Conservation (phyloP, 2,888 invertebrate species). For the Biston betularia region DNA sequence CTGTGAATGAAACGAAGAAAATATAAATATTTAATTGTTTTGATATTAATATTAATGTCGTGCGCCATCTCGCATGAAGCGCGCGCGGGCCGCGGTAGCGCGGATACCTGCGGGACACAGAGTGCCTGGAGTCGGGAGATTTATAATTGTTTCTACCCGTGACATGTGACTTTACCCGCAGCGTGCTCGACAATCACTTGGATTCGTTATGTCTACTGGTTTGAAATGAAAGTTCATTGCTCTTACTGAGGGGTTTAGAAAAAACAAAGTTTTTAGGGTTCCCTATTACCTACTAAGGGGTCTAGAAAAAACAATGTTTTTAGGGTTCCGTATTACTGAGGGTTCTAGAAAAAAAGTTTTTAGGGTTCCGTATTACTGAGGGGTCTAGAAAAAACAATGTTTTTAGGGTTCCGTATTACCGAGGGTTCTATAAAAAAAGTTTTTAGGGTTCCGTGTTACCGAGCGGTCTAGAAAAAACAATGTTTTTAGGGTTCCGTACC, state of each 20-base stretch:
- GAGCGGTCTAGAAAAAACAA: too few relatives aligned
- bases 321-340: too few relatives aligned
- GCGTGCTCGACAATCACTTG: background rate
- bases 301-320: too few relatives aligned
- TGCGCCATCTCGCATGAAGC: conserved; percentile 72
- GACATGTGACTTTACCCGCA: background rate
- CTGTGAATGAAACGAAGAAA: conserved; percentile 62
- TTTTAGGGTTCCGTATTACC: too few relatives aligned
- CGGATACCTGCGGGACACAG: conserved; percentile 71
- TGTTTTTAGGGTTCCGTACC: too few relatives aligned
- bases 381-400: too few relatives aligned
- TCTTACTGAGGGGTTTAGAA: too few relatives aligned
- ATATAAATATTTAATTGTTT: conserved; percentile 71
- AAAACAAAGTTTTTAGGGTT: background rate
- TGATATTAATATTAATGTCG: conserved; percentile 75
- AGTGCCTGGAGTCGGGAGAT: conserved; percentile 64
- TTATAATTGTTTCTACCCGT: conserved; percentile 17
- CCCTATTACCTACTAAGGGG: too few relatives aligned
- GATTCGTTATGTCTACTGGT: background rate
- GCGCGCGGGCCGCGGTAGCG: conserved; percentile 72
- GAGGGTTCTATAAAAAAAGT: too few relatives aligned
- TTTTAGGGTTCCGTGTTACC: too few relatives aligned
- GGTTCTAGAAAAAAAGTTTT: too few relatives aligned
- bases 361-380: too few relatives aligned
- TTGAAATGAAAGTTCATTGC: background rate